phyloP scores from a whole-genome alignment of 1,140 invertebrate species.

The Halictus rubicundus region DNA sequence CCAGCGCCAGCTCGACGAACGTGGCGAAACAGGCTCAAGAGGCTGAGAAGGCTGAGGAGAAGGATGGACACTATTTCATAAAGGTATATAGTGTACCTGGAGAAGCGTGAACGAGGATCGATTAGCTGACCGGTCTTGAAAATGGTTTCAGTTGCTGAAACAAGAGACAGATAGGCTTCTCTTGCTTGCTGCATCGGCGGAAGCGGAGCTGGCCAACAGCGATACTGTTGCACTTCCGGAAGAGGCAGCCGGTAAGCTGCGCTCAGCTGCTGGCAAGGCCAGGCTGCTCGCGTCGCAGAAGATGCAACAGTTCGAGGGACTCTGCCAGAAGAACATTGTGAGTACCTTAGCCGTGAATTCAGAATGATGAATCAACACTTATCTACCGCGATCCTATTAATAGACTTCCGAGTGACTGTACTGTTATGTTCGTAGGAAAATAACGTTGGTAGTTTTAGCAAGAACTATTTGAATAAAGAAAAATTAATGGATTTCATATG shows the following conservation, averaged over 20 bases:
- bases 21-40: constrained; percentile 66
- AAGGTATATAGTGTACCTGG: constrained; percentile 68
- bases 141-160: constrained; percentile 82
- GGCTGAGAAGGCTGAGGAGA: constrained; percentile 70
- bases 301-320: constrained; percentile 95
- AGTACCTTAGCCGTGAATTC: constrained; percentile 59
- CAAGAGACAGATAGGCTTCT: constrained; percentile 87
- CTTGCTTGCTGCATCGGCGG: constrained; percentile 84
- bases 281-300: constrained; percentile 93
- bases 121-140: not conserved
- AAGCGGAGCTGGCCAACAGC: constrained; percentile 83
- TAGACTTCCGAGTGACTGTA: no score
- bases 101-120: not conserved
- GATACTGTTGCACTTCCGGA: constrained; percentile 82
- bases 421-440: no score
- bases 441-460: no score
- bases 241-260: constrained; percentile 90
- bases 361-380: not conserved
- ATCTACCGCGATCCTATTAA: not conserved
- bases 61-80: constrained; percentile 89
- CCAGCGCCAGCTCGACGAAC: constrained; percentile 67
- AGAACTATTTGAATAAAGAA: no score
- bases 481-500: no score
- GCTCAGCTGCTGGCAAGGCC: constrained; percentile 95
- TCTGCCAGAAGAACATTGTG: constrained; percentile 91